Evolutionary conservation across 2,888 invertebrate species (phyloP).

Genomic region (Pterobdella sp.): DNA sequence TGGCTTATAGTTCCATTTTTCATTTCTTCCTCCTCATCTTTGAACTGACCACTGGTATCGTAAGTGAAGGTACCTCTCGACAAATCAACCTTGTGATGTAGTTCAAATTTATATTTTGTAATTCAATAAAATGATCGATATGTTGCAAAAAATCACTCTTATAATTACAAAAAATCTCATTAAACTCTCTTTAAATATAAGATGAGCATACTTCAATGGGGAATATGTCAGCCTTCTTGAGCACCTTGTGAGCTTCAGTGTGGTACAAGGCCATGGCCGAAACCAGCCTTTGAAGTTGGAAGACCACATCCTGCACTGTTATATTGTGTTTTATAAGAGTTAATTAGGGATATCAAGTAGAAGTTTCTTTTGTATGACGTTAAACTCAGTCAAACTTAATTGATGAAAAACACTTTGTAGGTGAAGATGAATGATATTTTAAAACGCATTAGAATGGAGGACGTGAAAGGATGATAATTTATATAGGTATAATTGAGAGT

Average conservation of each 20-base stretch:
- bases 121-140: too few species aligned
- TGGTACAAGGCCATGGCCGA: conserved; percentile 71
- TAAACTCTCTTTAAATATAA: too few species aligned
- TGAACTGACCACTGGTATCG: conserved; percentile 47
- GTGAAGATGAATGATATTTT: too few species aligned
- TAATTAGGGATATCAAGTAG: neutral
- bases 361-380: neutral
- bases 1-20: neutral
- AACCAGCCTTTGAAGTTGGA: conserved; percentile 66
- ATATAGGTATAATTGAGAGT: too few species aligned
- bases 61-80: conserved; percentile 83
- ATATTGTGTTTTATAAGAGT: neutral
- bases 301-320: conserved; percentile 76
- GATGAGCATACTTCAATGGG: conserved; percentile 73
- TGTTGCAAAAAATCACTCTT: too few species aligned
- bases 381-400: too few species aligned
- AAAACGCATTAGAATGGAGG: too few species aligned
- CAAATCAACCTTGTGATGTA: conserved; percentile 58
- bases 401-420: too few species aligned
- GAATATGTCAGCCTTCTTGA: conserved; percentile 68
- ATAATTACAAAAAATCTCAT: too few species aligned
- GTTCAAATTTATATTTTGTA: too few species aligned
- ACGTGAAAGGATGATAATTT: too few species aligned
- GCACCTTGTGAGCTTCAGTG: conserved; percentile 66
- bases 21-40: conserved; percentile 40